A percentile compares a stretch with the other conserved stretches of the same genome.
phyloP scores from a whole-genome alignment of 2,797 vertebrate genomes.

The Coregonus ussuriensis region DNA sequence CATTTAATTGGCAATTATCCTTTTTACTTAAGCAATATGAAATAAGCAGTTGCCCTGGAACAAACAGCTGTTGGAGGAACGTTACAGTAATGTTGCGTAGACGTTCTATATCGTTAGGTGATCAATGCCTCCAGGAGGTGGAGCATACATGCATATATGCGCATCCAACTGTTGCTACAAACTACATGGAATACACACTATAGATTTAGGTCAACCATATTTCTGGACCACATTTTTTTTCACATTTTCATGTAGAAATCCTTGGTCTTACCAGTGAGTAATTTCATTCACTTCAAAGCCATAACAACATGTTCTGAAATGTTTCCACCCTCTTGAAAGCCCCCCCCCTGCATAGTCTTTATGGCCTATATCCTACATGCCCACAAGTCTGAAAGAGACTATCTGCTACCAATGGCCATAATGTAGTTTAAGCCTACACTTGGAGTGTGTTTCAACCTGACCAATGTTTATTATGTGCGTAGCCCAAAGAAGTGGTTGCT shows the following conservation, averaged over 20 bases:
- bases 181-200: background rate
- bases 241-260: background rate
- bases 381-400: too few species aligned
- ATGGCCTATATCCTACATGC: too few species aligned
- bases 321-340: too few species aligned
- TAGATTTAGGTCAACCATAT: background rate
- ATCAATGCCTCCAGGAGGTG: conserved; percentile 74
- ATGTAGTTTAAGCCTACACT: too few species aligned
- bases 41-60: conserved; percentile 88
- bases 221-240: background rate
- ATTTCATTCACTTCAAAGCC: too few species aligned
- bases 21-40: conserved; percentile 93
- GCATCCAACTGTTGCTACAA: conserved; percentile 32
- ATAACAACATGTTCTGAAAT: too few species aligned
- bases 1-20: conserved; percentile 99
- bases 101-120: conserved; percentile 73
- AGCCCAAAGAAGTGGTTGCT: too few species aligned
- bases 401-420: too few species aligned
- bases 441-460: too few species aligned
- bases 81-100: conserved; percentile 83
- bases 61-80: conserved; percentile 91
- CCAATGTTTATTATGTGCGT: too few species aligned
- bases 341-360: too few species aligned
- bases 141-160: conserved; percentile 41
- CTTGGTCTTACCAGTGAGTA: background rate